A percentile compares a stretch with the other conserved stretches of the same genome.
Conservation (phyloP, 2,888 invertebrate genomes). For the Baronia brevicornis region DNA sequence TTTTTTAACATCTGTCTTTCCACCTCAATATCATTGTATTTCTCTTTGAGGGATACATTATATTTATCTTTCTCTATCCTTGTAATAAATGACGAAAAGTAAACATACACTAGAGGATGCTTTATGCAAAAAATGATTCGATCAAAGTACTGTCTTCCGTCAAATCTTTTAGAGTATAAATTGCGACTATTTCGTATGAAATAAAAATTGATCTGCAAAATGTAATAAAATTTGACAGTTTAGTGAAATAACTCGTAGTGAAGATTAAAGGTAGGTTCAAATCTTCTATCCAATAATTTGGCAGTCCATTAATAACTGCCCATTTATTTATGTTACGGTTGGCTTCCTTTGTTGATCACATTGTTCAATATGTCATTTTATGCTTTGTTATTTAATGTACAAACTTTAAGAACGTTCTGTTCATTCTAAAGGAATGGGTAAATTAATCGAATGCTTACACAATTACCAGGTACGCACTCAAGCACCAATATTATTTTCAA, state of each 20-base stretch:
- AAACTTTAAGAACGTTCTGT: too few species aligned
- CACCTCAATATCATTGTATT: slow-evolving; percentile 32
- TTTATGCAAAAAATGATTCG: slow-evolving; percentile 27
- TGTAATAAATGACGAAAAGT: slow-evolving; percentile 20
- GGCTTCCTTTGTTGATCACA: too few species aligned
- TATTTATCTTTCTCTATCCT: slow-evolving; percentile 23
- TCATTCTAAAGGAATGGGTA: too few species aligned
- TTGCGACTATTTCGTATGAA: slow-evolving; percentile 24
- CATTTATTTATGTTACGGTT: slow-evolving; percentile 10
- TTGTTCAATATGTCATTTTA: too few species aligned
- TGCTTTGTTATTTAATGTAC: too few species aligned
- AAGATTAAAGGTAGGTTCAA: background rate
- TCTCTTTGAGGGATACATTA: slow-evolving; percentile 23
- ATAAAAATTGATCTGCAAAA: slow-evolving; percentile 22
- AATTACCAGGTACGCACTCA: too few species aligned
- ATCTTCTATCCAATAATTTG: background rate
- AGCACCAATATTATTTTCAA: too few species aligned
- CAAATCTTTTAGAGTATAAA: slow-evolving; percentile 30
- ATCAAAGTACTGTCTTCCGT: slow-evolving; percentile 25
- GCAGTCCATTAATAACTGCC: slow-evolving; percentile 14
- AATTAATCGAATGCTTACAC: too few species aligned
- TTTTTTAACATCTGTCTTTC: slow-evolving; percentile 37
- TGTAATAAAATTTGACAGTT: slow-evolving; percentile 18
- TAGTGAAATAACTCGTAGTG: slow-evolving; percentile 8
- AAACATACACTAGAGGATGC: slow-evolving; percentile 27